Conservation (phyloP, 2,888 invertebrate genomes). For the Apodemia hepburni region DNA sequence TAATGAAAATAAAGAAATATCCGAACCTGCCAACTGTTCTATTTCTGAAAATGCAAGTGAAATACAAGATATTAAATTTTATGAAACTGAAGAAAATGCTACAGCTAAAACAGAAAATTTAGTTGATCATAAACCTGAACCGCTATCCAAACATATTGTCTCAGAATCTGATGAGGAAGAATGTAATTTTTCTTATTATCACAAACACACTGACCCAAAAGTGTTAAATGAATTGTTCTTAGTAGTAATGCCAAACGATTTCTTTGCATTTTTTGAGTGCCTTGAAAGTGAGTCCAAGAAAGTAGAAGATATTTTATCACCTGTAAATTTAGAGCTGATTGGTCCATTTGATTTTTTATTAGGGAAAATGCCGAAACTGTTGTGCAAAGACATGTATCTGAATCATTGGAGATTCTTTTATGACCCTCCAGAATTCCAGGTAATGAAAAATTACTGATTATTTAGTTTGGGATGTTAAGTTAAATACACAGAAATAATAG, state of each 20-base stretch:
- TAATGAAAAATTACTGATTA: slow-evolving; percentile 37
- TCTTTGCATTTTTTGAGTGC: slow-evolving; percentile 91
- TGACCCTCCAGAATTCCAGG: slow-evolving; percentile 97
- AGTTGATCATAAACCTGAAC: background rate
- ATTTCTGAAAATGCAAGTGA: background rate
- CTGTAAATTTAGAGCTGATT: slow-evolving; percentile 86
- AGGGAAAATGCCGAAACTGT: slow-evolving; percentile 79
- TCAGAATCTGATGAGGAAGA: slow-evolving; percentile 23
- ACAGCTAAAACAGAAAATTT: background rate
- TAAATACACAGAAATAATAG: no score
- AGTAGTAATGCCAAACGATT: slow-evolving; percentile 94
- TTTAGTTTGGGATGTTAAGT: no score
- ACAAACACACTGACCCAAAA: slow-evolving; percentile 67
- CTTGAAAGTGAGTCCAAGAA: slow-evolving; percentile 74
- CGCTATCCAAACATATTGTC: background rate
- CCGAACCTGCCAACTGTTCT: background rate
- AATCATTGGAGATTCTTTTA: slow-evolving; percentile 95
- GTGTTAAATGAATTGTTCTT: slow-evolving; percentile 88
- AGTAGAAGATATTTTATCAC: slow-evolving; percentile 82
- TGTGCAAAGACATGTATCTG: slow-evolving; percentile 83
- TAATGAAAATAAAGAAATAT: background rate
- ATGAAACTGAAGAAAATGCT: background rate
- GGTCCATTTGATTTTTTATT: slow-evolving; percentile 93
- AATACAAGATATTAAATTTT: slow-evolving; percentile 8
- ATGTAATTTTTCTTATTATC: slow-evolving; percentile 52